These are phyloP conservation scores for Brachypodius melanocephalos DNA, from an alignment of 2,113 vertebrate species.

Conservation along the genomic window DNA sequence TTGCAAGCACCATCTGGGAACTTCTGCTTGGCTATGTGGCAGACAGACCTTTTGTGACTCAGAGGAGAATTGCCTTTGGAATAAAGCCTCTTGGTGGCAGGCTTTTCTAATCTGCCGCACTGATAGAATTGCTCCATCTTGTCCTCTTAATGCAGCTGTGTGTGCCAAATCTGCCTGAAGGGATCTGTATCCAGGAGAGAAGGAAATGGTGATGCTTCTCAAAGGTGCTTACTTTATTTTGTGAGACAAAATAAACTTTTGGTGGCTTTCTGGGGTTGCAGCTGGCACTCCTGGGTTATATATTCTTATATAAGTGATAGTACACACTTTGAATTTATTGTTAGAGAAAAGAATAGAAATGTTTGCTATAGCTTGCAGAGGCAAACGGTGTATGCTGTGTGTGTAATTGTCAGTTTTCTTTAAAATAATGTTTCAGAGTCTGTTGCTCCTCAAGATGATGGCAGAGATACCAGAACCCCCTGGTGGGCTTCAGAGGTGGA, in stretches of 20 bases:
- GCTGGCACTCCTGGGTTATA: neutral
- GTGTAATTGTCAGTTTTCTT: neutral
- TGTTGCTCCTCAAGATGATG: neutral
- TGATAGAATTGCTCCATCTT: neutral
- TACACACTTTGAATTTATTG: accelerated
- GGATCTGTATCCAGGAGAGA: neutral
- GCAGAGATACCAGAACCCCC: neutral
- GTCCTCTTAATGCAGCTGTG: neutral
- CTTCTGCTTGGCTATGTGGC: neutral
- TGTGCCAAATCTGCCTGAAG: neutral
- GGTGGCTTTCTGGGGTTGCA: neutral
- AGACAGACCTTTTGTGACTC: neutral
- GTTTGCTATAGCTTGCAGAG: neutral
- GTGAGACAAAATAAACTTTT: neutral
- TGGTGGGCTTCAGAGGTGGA: neutral
- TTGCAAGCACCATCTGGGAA: neutral
- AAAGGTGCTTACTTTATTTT: neutral
- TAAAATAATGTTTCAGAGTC: neutral
- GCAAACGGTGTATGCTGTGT: accelerated
- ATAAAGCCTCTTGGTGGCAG: neutral
- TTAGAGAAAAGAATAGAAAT: neutral
- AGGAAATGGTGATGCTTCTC: neutral
- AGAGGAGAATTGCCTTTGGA: neutral
- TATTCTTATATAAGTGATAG: neutral
- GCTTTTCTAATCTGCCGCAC: neutral